These are phyloP conservation scores for Panonychus citri DNA, from an alignment of 1,140 invertebrate species.

Conservation along the genomic window DNA sequence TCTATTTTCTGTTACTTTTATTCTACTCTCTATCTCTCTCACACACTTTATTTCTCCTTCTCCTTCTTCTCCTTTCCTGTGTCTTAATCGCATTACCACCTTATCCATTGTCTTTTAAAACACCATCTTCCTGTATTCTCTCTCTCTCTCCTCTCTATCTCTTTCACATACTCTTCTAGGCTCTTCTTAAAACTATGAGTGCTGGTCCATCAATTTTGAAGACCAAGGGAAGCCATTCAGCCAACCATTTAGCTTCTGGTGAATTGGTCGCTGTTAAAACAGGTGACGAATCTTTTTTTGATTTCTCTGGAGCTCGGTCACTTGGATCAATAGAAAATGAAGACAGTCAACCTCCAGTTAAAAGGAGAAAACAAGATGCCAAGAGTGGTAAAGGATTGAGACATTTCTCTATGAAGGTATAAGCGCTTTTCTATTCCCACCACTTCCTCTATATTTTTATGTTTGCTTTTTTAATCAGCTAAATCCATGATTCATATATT, in stretches of 20 bases:
- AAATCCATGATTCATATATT: no score
- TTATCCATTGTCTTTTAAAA: no score
- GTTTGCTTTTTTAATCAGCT: background rate
- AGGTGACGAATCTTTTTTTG: background rate
- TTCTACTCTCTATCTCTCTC: no score
- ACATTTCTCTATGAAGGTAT: slow-evolving; percentile 93
- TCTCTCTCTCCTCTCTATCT: no score
- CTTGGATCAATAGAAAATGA: background rate
- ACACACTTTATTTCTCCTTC: no score
- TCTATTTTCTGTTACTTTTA: no score
- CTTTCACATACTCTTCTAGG: no score
- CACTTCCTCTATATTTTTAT: background rate
- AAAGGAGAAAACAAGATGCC: slow-evolving; percentile 64
- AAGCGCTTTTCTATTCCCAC: background rate
- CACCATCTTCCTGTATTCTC: no score
- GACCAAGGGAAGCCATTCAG: background rate
- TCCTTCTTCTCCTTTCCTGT: no score
- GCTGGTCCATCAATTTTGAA: slow-evolving; percentile 1
- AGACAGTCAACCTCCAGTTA: slow-evolving; percentile 19
- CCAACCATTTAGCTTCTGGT: background rate
- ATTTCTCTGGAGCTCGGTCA: background rate
- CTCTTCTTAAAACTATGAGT: no score
- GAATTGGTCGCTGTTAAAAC: background rate
- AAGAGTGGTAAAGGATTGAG: slow-evolving; percentile 89
- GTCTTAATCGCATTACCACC: no score